Base-by-base conservation (phyloP, 2,113 vertebrate genomes). In the Carettochelys insculpta region DNA sequence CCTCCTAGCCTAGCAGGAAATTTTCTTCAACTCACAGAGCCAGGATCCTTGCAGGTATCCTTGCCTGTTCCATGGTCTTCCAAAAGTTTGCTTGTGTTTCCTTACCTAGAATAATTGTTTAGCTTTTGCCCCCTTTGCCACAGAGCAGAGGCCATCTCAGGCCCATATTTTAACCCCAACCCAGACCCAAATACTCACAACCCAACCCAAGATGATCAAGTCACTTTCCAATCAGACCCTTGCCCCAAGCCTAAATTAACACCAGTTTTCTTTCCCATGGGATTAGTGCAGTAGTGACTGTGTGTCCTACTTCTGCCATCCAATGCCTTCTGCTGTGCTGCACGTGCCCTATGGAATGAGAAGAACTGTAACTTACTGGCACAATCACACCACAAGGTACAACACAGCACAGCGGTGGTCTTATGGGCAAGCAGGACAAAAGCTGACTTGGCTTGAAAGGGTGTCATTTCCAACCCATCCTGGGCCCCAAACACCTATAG, bases 61-160 rank as follows among this genome's bases (percentile, higher is more conserved):
- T n/a, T n/a, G 45, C 71, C 78, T 88, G 45, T 86, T 56, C 65
- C 45, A 2, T 92, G 92, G 90, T 80, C 87, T 95, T 94, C 89
- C 86, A 90, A 93, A 76, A 8, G 43, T 1, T 3, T 1, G 14
- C 90, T 90, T 76, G 71, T 84, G 80, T 87, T 94, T 87, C 73
- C 83, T 93, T 77, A 82, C 27, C 56, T 80, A 77, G 17, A 89
- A 41, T 43, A 78, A 71, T 71, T 90, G 10, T 13, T 5, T 22
- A 81, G 8, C 82, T 95, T 95, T 89, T n/a, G n/a, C n/a, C 68
- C 51, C 14, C 1, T 54, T 80, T 76, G 47, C 47, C n/a, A n/a
- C n/a, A n/a, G n/a, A n/a, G n/a, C 43, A n/a, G 14, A 17, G 34
- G 31, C 58, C 31, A 34, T 29, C 31, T 54, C 58, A 61, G 58